phyloP scores from a whole-genome alignment of 2,888 invertebrate genomes.

The Prosopocoilus inquinatus region DNA sequence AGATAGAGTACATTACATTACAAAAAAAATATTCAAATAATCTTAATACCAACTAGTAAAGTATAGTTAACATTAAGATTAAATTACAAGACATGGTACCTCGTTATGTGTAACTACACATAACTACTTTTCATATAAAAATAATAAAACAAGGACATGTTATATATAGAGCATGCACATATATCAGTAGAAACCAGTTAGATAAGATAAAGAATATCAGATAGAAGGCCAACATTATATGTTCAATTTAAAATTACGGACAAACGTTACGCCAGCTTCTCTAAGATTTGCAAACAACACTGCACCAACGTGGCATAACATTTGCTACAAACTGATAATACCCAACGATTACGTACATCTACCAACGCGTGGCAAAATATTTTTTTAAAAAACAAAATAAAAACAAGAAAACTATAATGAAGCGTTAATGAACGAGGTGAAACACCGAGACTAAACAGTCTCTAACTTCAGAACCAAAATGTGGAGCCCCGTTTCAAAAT shows the following conservation, averaged over 20 bases:
- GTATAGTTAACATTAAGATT: not conserved
- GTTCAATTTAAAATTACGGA: slow-evolving; percentile 25
- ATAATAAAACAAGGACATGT: slow-evolving; percentile 13
- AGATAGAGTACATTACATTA: not conserved
- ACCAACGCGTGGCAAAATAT: slow-evolving; percentile 47
- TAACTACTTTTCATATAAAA: slow-evolving; percentile 23
- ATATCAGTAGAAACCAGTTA: slow-evolving; percentile 42
- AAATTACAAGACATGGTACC: slow-evolving; percentile 12
- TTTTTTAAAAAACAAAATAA: slow-evolving; percentile 31
- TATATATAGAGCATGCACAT: slow-evolving; percentile 45
- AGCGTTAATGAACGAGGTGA: slow-evolving; percentile 35
- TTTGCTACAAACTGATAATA: slow-evolving; percentile 27
- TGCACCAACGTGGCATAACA: slow-evolving; percentile 10
- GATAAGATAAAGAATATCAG: slow-evolving; percentile 48
- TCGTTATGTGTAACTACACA: slow-evolving; percentile 19
- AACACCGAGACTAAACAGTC: slow-evolving; percentile 48
- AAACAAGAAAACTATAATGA: slow-evolving; percentile 32
- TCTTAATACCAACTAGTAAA: not conserved
- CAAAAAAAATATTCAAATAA: not conserved
- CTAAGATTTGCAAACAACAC: too few species aligned
- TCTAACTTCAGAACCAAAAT: slow-evolving; percentile 45
- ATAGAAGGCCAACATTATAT: slow-evolving; percentile 53
- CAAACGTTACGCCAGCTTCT: slow-evolving; percentile 20
- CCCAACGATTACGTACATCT: slow-evolving; percentile 42
- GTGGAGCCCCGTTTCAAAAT: slow-evolving; percentile 12